Evolutionary conservation across 2,888 invertebrate species (phyloP), one percentile per base, ranked within the genome.

Genomic region (Anthrax anthrax): DNA sequence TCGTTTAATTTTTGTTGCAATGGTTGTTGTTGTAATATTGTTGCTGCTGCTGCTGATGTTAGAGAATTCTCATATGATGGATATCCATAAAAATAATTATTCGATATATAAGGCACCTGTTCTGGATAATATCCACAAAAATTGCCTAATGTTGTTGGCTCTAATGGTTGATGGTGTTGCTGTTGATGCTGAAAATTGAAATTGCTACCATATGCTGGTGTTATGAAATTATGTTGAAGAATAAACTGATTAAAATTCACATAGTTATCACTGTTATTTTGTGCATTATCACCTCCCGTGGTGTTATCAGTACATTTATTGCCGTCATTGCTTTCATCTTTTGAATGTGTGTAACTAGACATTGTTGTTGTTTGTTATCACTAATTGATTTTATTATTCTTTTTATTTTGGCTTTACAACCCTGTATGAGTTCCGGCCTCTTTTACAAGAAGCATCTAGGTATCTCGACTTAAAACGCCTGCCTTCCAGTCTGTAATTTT

Each of bases 201-300:
- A 3, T 8, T 29, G 9, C 17, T 47, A 37, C 45, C 43, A 18
- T 32, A 46, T 17, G 43, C 32, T 10, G 52, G 50, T 18, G 53
- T 53, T 17, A 55, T 48, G 17, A 63, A 51, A 53, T 67, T 65
- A 53, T 66, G 67, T 54, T 66, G 67, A 54, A 62, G 57, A 34
- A 67, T 61, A 50, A 67, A 67, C 50, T 67, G 65, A 56, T 65
- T 66, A 46, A 67, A 67, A 48, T 64, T 59, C n/a, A 67, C 63
- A 52, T 67, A 67, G 51, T 65, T 61, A 50, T 60, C 37, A 13
- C 23, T 36, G 34, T 16, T 16, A 9, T 8, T 23, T 4, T 23
- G n/a, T n/a, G n/a, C 8, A 8, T 23, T 23, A 23, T 23, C 23
- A 23, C 8, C 8, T 4, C 23, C 23, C 4, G 8, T 32, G 13